A percentile compares a stretch with the other conserved stretches of the same genome.
Evolutionary conservation across 1,140 invertebrate species (phyloP).

Genomic region (Drosophila equinoxialis): DNA sequence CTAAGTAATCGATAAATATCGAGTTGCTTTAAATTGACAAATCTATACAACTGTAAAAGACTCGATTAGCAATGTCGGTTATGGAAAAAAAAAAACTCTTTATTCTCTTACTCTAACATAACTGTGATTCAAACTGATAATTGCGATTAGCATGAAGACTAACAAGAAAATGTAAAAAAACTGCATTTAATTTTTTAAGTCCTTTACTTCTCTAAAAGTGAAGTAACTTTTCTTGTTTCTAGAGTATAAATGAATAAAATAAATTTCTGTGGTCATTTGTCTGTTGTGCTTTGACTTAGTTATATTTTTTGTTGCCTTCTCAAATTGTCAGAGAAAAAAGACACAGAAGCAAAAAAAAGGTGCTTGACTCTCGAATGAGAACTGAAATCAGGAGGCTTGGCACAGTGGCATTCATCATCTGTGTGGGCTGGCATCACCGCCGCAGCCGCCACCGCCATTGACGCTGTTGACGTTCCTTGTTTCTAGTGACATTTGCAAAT

Average conservation of each 20-base stretch:
- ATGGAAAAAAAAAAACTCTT: too few relatives aligned
- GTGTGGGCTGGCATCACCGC: slow-evolving; percentile 3
- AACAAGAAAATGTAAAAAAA: too few relatives aligned
- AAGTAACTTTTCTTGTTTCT: not conserved
- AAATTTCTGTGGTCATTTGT: slow-evolving; percentile 52
- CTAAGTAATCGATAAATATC: too few relatives aligned
- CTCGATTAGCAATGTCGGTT: too few relatives aligned
- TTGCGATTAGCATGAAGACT: too few relatives aligned
- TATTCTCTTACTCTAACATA: too few relatives aligned
- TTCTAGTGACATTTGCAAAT: slow-evolving; percentile 63
- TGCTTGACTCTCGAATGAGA: slow-evolving; percentile 34
- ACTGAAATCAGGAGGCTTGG: slow-evolving; percentile 4
- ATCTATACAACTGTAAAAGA: too few relatives aligned
- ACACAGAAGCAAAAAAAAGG: slow-evolving; percentile 29
- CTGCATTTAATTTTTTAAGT: too few relatives aligned
- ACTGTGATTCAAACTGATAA: too few relatives aligned
- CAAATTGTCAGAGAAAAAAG: slow-evolving; percentile 50
- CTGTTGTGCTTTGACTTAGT: slow-evolving; percentile 48
- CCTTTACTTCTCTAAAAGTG: too few relatives aligned
- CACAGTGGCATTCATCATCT: slow-evolving; percentile 55
- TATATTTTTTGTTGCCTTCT: not conserved
- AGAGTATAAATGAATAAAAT: slow-evolving; percentile 40
- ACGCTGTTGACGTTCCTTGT: not conserved
- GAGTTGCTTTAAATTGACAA: too few relatives aligned
- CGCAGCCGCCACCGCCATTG: not conserved